Conservation (phyloP, 2,113 vertebrate genomes). For the Zosterops japonicus region DNA sequence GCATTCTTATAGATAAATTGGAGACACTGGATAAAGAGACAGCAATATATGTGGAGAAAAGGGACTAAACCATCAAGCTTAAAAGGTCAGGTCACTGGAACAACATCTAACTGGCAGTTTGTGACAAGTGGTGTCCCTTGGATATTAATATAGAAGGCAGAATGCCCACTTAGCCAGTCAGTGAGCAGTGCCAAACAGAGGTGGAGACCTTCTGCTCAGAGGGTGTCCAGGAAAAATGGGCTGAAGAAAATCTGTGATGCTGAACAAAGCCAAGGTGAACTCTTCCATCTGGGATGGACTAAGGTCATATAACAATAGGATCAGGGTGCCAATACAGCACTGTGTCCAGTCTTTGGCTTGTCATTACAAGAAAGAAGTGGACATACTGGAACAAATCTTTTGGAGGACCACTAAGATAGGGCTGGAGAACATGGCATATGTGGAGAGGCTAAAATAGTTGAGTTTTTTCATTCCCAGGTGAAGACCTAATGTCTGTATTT, state of each 20-base stretch:
- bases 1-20: neutral
- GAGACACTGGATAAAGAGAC: neutral
- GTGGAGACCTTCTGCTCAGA: neutral
- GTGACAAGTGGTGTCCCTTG: neutral
- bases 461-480: neutral
- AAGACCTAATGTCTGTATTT: neutral
- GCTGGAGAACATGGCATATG: accelerated
- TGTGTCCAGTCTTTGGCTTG: neutral
- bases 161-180: neutral
- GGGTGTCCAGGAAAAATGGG: neutral
- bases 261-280: neutral
- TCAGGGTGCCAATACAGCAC: neutral
- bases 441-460: neutral
- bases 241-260: neutral
- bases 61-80: neutral
- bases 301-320: neutral
- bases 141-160: neutral
- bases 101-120: neutral
- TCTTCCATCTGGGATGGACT: neutral
- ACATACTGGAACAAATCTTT: neutral
- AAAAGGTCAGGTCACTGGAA: neutral
- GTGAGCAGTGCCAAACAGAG: neutral
- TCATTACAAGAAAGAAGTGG: neutral
- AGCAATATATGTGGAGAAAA: neutral
- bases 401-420: neutral